These are phyloP conservation scores for Oopsacas minuta DNA, from an alignment of 37 sponge, comb jelly and placozoan genomes.

Conservation along the genomic window DNA sequence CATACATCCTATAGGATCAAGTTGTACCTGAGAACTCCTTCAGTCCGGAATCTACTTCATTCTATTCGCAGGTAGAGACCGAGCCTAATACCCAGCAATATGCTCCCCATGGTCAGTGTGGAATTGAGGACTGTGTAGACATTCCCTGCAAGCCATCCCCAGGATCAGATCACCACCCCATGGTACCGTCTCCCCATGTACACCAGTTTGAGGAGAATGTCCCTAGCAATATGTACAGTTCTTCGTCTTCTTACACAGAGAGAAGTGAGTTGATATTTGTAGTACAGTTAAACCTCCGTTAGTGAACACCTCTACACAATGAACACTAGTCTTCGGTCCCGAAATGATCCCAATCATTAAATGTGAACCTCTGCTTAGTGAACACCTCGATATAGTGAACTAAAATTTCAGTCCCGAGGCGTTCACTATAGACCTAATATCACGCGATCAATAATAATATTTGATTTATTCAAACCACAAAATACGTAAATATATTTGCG, in stretches of 20 bases:
- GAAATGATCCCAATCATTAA: no score
- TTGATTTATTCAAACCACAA: no score
- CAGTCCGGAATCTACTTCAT: neutral
- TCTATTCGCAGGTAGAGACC: neutral
- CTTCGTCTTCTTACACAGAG: neutral
- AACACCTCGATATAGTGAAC: no score
- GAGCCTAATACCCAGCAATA: neutral
- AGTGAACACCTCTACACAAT: no score
- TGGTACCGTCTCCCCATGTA: neutral
- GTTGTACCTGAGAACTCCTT: neutral
- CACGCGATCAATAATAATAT: no score
- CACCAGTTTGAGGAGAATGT: neutral
- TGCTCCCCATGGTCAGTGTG: neutral
- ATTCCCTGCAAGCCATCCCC: slow-evolving; percentile 1
- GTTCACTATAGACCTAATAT: no score
- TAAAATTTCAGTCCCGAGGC: no score
- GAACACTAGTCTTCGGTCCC: no score
- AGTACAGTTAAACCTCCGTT: no score
- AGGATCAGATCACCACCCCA: neutral
- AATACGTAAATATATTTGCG: no score
- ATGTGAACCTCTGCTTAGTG: no score
- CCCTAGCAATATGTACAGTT: neutral
- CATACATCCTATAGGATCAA: neutral
- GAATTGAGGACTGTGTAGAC: neutral
- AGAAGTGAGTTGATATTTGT: slow-evolving; percentile 17